Evolutionary conservation across 2,797 vertebrate species (phyloP).

Genomic region (Gallinago solitaria): DNA sequence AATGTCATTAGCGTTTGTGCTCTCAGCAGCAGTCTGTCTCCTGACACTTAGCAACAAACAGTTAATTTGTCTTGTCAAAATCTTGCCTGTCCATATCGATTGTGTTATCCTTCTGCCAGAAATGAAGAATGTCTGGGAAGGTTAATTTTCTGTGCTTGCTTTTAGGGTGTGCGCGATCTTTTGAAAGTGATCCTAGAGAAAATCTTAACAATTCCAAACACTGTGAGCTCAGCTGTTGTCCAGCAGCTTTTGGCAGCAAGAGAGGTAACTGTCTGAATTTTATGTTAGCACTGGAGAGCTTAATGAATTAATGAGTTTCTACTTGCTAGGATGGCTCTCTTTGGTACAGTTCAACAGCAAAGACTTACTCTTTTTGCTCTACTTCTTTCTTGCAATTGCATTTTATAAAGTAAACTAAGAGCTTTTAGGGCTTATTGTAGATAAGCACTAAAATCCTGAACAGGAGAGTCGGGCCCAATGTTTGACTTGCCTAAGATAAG

Average conservation of each 20-base stretch:
- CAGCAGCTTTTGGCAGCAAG: slow-evolving; percentile 93
- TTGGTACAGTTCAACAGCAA: neutral
- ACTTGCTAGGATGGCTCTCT: neutral
- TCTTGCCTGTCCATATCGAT: neutral
- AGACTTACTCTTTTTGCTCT: neutral
- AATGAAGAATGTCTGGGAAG: neutral
- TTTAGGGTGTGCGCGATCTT: slow-evolving; percentile 93
- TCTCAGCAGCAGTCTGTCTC: neutral
- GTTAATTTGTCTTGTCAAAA: neutral
- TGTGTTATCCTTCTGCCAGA: neutral
- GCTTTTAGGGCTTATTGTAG: neutral
- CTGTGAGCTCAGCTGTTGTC: slow-evolving; percentile 96
- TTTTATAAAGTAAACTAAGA: neutral
- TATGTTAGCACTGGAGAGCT: neutral
- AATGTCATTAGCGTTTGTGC: neutral
- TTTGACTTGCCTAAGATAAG: neutral
- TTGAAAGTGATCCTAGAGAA: slow-evolving; percentile 95
- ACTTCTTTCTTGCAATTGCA: neutral
- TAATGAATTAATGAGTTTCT: neutral
- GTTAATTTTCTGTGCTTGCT: neutral
- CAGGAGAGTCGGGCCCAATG: neutral
- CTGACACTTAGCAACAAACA: neutral
- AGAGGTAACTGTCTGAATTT: slow-evolving; percentile 81
- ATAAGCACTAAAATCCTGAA: neutral
- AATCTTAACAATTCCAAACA: slow-evolving; percentile 93